phyloP scores from a whole-genome alignment of 2,113 vertebrate genomes.

The Ptyas mucosa region DNA sequence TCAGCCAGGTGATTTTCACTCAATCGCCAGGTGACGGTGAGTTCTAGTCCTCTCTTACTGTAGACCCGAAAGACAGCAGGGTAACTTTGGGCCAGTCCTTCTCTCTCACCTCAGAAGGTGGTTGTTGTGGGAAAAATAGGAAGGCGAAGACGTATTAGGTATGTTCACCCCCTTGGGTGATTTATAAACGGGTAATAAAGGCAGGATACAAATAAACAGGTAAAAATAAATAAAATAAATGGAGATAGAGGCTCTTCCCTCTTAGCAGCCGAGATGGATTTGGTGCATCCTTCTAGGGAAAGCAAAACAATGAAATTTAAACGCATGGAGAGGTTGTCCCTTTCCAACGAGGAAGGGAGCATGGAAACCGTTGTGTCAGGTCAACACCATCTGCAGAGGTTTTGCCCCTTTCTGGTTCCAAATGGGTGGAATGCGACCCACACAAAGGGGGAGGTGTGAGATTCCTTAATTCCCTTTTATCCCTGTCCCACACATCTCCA shows the following conservation, averaged over 20 bases:
- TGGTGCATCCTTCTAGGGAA: neutral
- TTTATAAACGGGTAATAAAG: neutral
- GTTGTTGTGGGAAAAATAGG: neutral
- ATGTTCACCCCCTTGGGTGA: neutral
- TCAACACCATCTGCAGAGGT: constrained; percentile 10
- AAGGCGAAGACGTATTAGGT: neutral
- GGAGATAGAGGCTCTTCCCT: neutral
- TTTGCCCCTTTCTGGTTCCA: constrained; percentile 19
- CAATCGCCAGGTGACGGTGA: too few relatives aligned
- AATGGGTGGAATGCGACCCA: constrained; percentile 44
- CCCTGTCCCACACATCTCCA: constrained; percentile 59
- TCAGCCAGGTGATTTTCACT: neutral
- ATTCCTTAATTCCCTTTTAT: constrained; percentile 59
- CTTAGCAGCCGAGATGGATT: neutral
- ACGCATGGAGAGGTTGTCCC: accelerated
- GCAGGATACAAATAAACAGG: neutral
- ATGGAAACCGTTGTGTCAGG: constrained; percentile 35
- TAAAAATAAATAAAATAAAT: neutral
- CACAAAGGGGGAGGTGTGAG: neutral
- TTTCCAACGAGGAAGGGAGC: constrained; percentile 32
- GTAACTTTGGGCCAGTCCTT: neutral
- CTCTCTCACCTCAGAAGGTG: neutral
- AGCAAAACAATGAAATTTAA: neutral
- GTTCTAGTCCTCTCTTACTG: too few relatives aligned
- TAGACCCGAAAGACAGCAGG: too few relatives aligned